Base-by-base conservation (phyloP, 2,113 vertebrate species). In the Takifugu bimaculatus region DNA sequence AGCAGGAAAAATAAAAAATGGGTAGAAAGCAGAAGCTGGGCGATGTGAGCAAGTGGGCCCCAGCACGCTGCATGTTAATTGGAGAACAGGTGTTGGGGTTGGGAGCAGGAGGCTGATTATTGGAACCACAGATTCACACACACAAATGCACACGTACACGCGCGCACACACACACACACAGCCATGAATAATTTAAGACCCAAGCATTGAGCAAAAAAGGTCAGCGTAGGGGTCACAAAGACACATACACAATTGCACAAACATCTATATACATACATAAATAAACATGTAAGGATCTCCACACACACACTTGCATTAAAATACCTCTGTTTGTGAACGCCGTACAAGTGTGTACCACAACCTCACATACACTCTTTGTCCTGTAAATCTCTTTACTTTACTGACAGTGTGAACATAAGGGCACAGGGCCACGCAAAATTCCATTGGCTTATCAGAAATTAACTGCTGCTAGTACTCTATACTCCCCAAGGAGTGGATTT, bases 31-130 rank as follows among this genome's bases (percentile, higher is more conserved):
- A 60, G 68, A 63, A 70, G 70, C 70, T 59, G 77, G 73, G 77
- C 51, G 53, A 77, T 65, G 53, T 77, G 75, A 81, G 72, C 39
- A 49, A 82, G 71, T 74, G 71, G 80, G 81, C 77, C 86, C 78
- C 86, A 75, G 80, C 70, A 72, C 57, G 42, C 80, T 81, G 83
- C 77, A 88, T 90, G 89, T 86, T 88, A 89, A 91, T 90, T 88
- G 87, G 86, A 88, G 88, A 90, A 90, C 88, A 91, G 88, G 88
- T 89, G 89, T 89, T 88, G 84, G 78, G 84, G 88, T 81, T 85
- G 83, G 79, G 82, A 85, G 84, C 84, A 84, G 87, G 85, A 85
- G 85, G 85, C 78, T 87, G 88, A 89, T 88, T 90, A 88, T 74
- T 85, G 77, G 55, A 82, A 72, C 78, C 85, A 77, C 78, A 81